These are phyloP conservation scores for Goniozus legneri DNA, from an alignment of 1,140 invertebrate species.

Conservation along the genomic window DNA sequence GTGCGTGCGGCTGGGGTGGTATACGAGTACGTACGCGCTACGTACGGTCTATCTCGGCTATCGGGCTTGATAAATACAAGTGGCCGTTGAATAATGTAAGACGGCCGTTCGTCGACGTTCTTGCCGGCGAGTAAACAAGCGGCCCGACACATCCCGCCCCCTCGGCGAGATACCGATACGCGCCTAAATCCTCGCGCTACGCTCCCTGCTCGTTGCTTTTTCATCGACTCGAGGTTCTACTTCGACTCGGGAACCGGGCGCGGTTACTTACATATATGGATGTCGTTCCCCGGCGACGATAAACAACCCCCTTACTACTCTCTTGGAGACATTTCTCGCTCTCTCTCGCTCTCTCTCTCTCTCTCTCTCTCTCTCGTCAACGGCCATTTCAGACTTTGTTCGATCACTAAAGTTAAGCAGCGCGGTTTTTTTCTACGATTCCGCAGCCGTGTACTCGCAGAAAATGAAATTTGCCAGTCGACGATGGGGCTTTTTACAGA, in stretches of 20 bases:
- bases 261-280: no score
- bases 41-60: slow-evolving; percentile 30
- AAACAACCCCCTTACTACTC: slow-evolving; percentile 13
- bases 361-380: neutral
- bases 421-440: neutral
- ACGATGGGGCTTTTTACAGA: no score
- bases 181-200: slow-evolving; percentile 23
- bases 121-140: slow-evolving; percentile 38
- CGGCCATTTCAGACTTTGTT: neutral
- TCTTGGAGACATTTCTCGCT: slow-evolving; percentile 1
- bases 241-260: no score
- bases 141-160: slow-evolving; percentile 29
- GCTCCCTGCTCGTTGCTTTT: neutral
- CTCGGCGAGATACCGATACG: slow-evolving; percentile 32
- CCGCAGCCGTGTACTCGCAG: neutral
- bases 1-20: neutral
- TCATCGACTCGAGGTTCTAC: no score
- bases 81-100: slow-evolving; percentile 46
- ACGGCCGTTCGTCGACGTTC: slow-evolving; percentile 21
- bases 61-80: slow-evolving; percentile 50
- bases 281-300: neutral
- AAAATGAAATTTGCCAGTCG: no score
- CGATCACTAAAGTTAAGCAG: neutral
- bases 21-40: slow-evolving; percentile 5
- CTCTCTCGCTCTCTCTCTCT: neutral